Evolutionary conservation across 2,888 invertebrate species (phyloP).

Genomic region (Azorinus chamasolen): DNA sequence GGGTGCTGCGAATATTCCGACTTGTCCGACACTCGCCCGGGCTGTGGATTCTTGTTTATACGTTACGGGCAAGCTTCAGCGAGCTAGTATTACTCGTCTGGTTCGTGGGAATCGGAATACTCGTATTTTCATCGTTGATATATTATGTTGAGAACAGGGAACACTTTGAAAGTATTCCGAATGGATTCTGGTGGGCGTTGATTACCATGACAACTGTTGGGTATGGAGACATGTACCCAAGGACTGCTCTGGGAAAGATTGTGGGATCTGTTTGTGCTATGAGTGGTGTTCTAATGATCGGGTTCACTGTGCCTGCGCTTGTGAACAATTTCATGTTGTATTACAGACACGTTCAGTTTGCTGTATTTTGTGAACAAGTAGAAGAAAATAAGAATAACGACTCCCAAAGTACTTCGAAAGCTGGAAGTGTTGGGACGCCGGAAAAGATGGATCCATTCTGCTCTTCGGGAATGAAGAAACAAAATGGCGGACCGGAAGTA

Average conservation of each 20-base stretch:
- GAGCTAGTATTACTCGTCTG: constrained; percentile 81
- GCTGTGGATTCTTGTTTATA: constrained; percentile 82
- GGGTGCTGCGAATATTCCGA: constrained; percentile 80
- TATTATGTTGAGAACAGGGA: constrained; percentile 79
- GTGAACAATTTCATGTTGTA: constrained; percentile 84
- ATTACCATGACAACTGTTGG: constrained; percentile 85
- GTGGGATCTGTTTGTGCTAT: constrained; percentile 80
- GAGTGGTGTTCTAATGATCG: constrained; percentile 79
- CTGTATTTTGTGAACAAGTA: constrained; percentile 50
- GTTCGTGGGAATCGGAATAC: constrained; percentile 81
- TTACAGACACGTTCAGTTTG: constrained; percentile 78
- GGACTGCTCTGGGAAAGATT: constrained; percentile 74
- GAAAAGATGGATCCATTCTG: too few relatives aligned
- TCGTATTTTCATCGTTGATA: constrained; percentile 82
- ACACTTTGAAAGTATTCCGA: constrained; percentile 77
- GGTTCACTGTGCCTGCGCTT: constrained; percentile 82
- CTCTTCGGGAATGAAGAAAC: too few relatives aligned
- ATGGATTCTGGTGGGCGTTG: constrained; percentile 83
- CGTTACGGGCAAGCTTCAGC: constrained; percentile 79
- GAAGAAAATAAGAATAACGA: constrained; percentile 23
- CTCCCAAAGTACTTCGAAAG: too few relatives aligned
- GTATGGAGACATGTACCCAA: constrained; percentile 82
- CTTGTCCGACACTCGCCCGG: constrained; percentile 80
- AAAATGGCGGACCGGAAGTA: too few relatives aligned
- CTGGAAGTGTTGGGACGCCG: too few relatives aligned